A percentile compares a stretch with the other conserved stretches of the same genome.
These are phyloP conservation scores for Phrynosoma platyrhinos DNA, from an alignment of 2,113 vertebrate genomes.

Conservation along the genomic window DNA sequence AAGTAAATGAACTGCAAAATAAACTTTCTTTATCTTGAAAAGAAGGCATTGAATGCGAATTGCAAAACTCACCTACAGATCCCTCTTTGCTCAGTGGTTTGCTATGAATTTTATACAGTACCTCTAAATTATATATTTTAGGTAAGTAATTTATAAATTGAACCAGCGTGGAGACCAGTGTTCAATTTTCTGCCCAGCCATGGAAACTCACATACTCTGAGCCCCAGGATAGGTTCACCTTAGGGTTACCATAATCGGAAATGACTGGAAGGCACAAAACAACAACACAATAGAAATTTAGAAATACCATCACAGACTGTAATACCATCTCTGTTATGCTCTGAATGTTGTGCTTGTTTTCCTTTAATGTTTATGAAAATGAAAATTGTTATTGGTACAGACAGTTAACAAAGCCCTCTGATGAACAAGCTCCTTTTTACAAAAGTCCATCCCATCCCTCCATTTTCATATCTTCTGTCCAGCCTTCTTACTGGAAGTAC, in stretches of 20 bases:
- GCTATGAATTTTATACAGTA: background rate
- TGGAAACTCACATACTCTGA: background rate
- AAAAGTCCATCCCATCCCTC: too few species aligned
- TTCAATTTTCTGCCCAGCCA: background rate
- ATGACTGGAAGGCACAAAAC: too few species aligned
- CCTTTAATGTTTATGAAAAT: background rate
- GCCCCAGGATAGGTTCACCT: background rate
- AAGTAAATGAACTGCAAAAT: background rate
- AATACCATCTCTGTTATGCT: background rate
- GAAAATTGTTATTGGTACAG: too few species aligned
- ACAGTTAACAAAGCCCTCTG: too few species aligned
- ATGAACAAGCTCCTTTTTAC: too few species aligned
- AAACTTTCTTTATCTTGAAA: background rate
- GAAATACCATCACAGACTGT: background rate
- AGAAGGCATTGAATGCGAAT: background rate
- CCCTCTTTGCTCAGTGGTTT: background rate
- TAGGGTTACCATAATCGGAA: too few species aligned
- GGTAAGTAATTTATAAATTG: background rate
- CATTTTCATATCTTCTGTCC: too few species aligned
- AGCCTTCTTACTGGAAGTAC: too few species aligned
- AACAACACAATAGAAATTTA: background rate
- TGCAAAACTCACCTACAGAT: background rate
- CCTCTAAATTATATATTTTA: background rate
- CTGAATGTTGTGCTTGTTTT: background rate
- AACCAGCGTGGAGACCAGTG: too few species aligned